Conservation (phyloP, 2,888 invertebrate species). For the Rotaria magnacalcarata region DNA sequence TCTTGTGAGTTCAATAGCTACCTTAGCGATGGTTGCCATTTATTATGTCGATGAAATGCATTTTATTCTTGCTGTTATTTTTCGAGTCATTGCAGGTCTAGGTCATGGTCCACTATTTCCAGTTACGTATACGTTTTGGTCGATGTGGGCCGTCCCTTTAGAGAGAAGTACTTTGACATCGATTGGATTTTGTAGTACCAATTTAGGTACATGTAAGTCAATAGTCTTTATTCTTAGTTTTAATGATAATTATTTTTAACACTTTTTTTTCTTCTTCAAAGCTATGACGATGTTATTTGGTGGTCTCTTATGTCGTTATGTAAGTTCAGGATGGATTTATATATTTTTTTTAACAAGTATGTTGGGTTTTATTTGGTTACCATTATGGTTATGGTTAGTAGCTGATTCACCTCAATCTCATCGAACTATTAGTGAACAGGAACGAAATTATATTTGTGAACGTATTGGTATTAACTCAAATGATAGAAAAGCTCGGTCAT, state of each 20-base stretch:
- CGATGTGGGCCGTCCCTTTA: not conserved
- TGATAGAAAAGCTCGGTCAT: not conserved
- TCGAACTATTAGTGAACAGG: not conserved
- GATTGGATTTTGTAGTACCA: not conserved
- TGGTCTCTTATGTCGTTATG: not conserved
- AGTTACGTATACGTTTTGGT: not conserved
- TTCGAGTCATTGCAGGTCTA: not conserved
- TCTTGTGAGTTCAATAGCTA: not conserved
- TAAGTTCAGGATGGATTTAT: not conserved
- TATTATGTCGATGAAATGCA: not conserved
- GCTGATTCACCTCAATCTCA: conserved; percentile 22
- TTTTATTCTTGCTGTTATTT: not conserved
- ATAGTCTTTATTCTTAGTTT: not conserved
- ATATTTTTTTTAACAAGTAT: not conserved
- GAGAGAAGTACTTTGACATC: not conserved
- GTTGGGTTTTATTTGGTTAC: not conserved
- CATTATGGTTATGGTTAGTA: conserved; percentile 19
- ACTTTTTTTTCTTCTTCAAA: not conserved
- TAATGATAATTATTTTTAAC: not conserved
- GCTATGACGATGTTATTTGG: not conserved
- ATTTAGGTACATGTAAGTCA: not conserved
- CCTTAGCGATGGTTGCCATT: not conserved
- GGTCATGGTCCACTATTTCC: not conserved
- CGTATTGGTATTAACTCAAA: not conserved
- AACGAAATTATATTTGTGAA: conserved; percentile 3